phyloP scores from a whole-genome alignment of 2,113 vertebrate species.

The Smithornis capensis region DNA sequence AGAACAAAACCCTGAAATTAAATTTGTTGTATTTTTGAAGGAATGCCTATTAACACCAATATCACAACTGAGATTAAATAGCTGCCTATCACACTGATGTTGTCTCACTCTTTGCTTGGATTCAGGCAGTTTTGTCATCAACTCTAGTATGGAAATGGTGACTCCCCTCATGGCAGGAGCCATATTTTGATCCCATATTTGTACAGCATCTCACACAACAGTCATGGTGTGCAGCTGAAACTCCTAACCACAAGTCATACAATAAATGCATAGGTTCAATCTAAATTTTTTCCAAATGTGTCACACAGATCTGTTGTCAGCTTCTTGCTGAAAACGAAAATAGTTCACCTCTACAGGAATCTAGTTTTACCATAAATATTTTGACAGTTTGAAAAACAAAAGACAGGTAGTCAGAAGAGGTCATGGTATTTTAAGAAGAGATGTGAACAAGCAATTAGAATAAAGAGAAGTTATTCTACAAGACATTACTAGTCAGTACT shows the following conservation, averaged over 20 bases:
- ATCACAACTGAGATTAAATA: background rate
- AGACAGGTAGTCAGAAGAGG: background rate
- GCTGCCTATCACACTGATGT: background rate
- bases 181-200: background rate
- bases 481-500: background rate
- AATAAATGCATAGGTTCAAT: background rate
- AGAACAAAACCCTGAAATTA: background rate
- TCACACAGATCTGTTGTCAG: background rate
- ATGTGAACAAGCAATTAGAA: background rate
- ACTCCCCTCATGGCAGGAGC: background rate
- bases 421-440: background rate
- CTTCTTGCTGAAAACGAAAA: background rate
- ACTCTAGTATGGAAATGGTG: background rate
- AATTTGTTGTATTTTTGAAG: background rate
- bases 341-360: background rate
- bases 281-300: background rate
- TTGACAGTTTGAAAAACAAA: background rate
- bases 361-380: background rate
- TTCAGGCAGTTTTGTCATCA: background rate
- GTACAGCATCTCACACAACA: background rate
- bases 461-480: background rate
- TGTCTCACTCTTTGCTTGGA: background rate
- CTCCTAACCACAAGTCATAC: background rate
- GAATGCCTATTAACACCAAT: background rate
- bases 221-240: background rate